Base-by-base conservation (phyloP, 2,797 vertebrate genomes). In the Danionella dracula region DNA sequence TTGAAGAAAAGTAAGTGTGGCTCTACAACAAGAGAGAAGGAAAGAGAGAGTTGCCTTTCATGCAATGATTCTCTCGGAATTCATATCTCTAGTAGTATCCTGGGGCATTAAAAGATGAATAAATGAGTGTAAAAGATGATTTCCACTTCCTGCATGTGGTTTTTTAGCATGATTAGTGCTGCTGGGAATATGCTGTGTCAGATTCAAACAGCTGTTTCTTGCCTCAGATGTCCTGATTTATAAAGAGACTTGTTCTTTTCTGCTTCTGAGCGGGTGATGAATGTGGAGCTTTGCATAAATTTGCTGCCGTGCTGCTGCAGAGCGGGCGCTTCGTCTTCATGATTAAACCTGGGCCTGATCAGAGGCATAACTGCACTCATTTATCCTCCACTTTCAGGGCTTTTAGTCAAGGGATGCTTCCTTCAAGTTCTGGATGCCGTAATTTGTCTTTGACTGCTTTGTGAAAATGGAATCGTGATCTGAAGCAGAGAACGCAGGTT, bases 261-360 rank as follows among this genome's bases (percentile, higher is more conserved):
- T 49, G 57, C 10, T 74, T 75, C 66, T 70, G 76, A 71, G 75
- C 53, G 23, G 9, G 58, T 79, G 77, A 82, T 78, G 42, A 77
- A 80, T 80, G 73, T 73, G 70, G 50, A 31, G 40, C 15, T 29
- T 54, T 73, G 77, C 77, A 78, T 82, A 79, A 65, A 76, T 77
- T 71, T 73, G 63, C 65, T 56, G 62, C 70, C 63, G 71, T 69
- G 59, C 23, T 3, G 70, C 59, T 75, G 57, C 38, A 8, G 63
- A 20, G 42, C 49, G 59, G 66, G 64, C 53, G 31, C 65, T 73
- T 60, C 51, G 67, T 78, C 73, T 71, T 75, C 56, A 77, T 77
- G 71, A 81, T 77, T 73, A 77, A 77, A 77, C 75, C 67, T 63
- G 23, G 66, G 50, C 31, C 19, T 42, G 49, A 72, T 73, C 32